These are phyloP conservation scores for Drosophila albomicans DNA, from an alignment of 1,140 invertebrate genomes.

Conservation along the genomic window DNA sequence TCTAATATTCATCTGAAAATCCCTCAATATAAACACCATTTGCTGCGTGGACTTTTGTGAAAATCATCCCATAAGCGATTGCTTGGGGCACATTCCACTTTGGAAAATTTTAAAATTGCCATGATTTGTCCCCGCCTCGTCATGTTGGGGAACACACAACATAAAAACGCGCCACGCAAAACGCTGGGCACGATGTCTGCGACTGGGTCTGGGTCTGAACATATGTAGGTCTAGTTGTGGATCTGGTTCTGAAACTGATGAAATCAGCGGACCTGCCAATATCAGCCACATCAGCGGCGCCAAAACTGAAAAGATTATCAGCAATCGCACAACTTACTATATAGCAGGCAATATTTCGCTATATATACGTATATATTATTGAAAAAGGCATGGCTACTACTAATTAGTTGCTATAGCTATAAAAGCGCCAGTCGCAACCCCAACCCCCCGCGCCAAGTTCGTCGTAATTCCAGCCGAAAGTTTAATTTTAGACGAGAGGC, in stretches of 20 bases:
- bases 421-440: neutral
- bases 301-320: conserved; percentile 45
- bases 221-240: neutral
- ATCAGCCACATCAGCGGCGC: conserved; percentile 56
- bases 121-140: neutral
- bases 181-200: conserved; percentile 5
- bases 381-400: conserved; percentile 36
- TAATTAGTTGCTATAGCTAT: conserved; percentile 14
- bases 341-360: neutral
- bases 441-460: neutral
- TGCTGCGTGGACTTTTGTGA: neutral
- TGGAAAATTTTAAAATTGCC: conserved; percentile 7
- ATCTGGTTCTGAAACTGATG: conserved; percentile 48
- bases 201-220: neutral
- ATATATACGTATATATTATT: conserved; percentile 6
- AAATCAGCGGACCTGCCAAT: conserved; percentile 43
- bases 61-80: neutral
- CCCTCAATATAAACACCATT: neutral
- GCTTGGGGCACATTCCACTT: conserved; percentile 3
- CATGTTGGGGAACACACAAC: neutral
- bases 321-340: conserved; percentile 2
- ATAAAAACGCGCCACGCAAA: conserved; percentile 11
- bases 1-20: conserved; percentile 8
- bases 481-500: conserved; percentile 70
- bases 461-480: conserved; percentile 30